Percentiles rank a stretch among this genome's conserved stretches.
These are phyloP conservation scores for Drosophila ironensis DNA, from an alignment of 1,140 invertebrate species.

Conservation along the genomic window DNA sequence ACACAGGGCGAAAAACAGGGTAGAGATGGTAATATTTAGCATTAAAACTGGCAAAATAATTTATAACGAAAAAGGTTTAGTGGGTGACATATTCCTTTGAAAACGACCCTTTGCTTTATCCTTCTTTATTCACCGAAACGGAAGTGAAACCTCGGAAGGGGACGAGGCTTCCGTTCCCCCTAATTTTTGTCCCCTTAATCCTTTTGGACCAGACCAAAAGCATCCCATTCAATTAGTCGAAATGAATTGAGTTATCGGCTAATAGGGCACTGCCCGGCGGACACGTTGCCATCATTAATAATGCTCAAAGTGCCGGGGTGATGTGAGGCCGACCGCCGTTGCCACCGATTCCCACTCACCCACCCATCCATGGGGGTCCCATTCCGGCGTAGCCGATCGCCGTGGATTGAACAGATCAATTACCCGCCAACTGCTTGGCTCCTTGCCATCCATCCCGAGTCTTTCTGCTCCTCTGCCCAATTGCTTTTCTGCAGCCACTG, in stretches of 20 bases:
- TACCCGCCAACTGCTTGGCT: slow-evolving; percentile 46
- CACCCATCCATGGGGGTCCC: slow-evolving; percentile 52
- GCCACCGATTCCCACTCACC: slow-evolving; percentile 1
- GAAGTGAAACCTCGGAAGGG: slow-evolving; percentile 11
- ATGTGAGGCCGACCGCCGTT: neutral
- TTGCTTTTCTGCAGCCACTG: neutral
- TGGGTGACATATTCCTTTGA: no score
- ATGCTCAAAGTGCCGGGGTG: slow-evolving; percentile 45
- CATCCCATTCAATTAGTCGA: slow-evolving; percentile 56
- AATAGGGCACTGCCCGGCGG: slow-evolving; percentile 49
- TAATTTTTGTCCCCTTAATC: neutral
- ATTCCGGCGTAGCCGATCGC: slow-evolving; percentile 63
- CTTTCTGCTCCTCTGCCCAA: neutral
- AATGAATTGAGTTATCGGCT: slow-evolving; percentile 75
- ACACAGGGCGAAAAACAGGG: no score
- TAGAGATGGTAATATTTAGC: no score
- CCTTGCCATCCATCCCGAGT: slow-evolving; percentile 18
- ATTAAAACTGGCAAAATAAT: no score
- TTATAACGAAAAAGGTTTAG: no score
- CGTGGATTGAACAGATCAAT: slow-evolving; percentile 72
- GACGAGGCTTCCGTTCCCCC: no score
- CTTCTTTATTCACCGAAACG: neutral
- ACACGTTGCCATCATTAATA: slow-evolving; percentile 68
- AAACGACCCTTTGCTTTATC: neutral
- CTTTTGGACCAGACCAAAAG: no score